Base-by-base conservation (phyloP, 2,888 invertebrate genomes). In the Drosophila quinaria region DNA sequence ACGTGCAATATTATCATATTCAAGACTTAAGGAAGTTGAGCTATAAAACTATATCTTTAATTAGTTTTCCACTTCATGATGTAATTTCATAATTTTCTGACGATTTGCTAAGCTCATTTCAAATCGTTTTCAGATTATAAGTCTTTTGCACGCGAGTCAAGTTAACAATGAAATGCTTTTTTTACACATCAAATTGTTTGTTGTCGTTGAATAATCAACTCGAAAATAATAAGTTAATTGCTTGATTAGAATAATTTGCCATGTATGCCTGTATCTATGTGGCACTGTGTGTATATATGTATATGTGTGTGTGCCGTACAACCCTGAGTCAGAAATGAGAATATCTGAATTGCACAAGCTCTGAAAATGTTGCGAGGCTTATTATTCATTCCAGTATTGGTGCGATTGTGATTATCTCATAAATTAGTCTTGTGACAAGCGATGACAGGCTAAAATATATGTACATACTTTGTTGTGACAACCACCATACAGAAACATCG, bases 351-450 rank as follows among this genome's bases (percentile, higher is more conserved):
- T 69, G 67, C 67, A 59, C 59, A 46, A 47, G 42, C 42, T 42
- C n/a, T 41, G 39, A 56, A 65, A 50, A 61, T 50, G 46, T 55
- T 64, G 25, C 25, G 51, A 17, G 46, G 22, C 9, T 44, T 52
- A 60, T 17, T 2, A 10, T 63, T 17, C 1, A 19, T 55, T 22
- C 35, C 42, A 42, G 72, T 65, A 63, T 65, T 61, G 42, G 85
- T 65, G 78, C 50, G 74, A 74, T 78, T 74, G 72, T 83, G 87
- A 91, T 91, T 91, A 88, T 88, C 81, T 84, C 83, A 84, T 79
- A 80, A 87, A 90, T 87, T 78, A 85, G 89, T 90, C 90, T 90
- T 88, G 91, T 91, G 91, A 91, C 90, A 90, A 79, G 74, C 80
- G 79, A 76, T 80, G 83, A 87, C 84, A 80, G 74, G 63, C 59